phyloP scores from a whole-genome alignment of 2,797 vertebrate genomes.

The Chloroceryle inda region DNA sequence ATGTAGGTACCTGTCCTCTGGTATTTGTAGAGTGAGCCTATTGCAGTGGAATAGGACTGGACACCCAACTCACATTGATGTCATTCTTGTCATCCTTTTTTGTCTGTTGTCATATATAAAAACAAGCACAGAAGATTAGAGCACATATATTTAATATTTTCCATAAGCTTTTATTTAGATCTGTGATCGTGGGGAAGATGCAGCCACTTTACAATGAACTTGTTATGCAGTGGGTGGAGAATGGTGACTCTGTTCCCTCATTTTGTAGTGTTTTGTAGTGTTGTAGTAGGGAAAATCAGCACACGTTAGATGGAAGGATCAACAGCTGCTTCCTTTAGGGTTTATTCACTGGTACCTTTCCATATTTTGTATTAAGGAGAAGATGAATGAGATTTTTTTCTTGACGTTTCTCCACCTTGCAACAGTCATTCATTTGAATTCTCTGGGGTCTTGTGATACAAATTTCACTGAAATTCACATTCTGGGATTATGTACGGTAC shows the following conservation, averaged over 20 bases:
- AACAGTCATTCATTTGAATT: neutral
- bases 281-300: neutral
- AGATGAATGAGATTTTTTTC: neutral
- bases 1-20: too few species aligned
- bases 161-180: neutral
- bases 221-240: neutral
- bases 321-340: neutral
- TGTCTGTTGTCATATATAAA: neutral
- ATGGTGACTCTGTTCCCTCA: neutral
- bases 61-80: neutral
- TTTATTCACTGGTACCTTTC: neutral
- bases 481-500: neutral
- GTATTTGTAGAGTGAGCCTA: neutral
- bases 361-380: neutral
- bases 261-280: neutral
- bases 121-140: neutral
- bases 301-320: neutral
- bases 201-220: neutral
- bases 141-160: neutral
- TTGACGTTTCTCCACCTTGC: neutral
- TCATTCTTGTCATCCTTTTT: neutral
- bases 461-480: neutral
- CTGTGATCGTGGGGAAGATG: neutral
- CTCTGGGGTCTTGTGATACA: neutral
- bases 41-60: neutral